These are phyloP conservation scores for Melanostigma gelatinosum DNA, from an alignment of 2,113 vertebrate genomes.

Conservation along the genomic window DNA sequence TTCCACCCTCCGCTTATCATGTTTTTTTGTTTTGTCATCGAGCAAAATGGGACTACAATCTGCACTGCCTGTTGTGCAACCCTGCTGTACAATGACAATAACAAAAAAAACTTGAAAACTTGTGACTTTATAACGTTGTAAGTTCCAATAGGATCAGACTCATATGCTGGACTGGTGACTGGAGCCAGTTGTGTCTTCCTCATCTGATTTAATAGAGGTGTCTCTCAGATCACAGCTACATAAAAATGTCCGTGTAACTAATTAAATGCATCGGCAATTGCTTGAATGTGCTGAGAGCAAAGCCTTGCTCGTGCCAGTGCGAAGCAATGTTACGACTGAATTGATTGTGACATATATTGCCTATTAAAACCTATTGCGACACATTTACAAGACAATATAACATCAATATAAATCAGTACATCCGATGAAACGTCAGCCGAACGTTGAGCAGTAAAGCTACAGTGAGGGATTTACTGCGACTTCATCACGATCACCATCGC, in stretches of 20 bases:
- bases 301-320: neutral
- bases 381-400: conserved; percentile 31
- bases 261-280: conserved; percentile 24
- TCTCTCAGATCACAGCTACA: conserved; percentile 7
- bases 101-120: neutral
- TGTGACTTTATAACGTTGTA: too few species aligned
- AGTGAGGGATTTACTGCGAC: neutral
- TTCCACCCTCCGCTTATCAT: neutral
- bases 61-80: neutral
- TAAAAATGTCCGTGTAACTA: conserved; percentile 13
- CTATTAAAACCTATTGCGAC: conserved; percentile 6
- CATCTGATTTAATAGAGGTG: neutral
- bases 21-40: too few species aligned
- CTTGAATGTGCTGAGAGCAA: conserved; percentile 11
- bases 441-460: neutral
- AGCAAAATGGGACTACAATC: too few species aligned
- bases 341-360: conserved; percentile 12
- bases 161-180: neutral
- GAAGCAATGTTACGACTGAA: neutral
- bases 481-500: neutral
- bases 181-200: neutral
- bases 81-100: neutral
- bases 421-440: neutral
- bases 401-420: neutral
- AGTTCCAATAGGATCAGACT: conserved; percentile 11